These are phyloP conservation scores for Actinemys pallida DNA, from an alignment of 2,113 vertebrate genomes.

Conservation along the genomic window DNA sequence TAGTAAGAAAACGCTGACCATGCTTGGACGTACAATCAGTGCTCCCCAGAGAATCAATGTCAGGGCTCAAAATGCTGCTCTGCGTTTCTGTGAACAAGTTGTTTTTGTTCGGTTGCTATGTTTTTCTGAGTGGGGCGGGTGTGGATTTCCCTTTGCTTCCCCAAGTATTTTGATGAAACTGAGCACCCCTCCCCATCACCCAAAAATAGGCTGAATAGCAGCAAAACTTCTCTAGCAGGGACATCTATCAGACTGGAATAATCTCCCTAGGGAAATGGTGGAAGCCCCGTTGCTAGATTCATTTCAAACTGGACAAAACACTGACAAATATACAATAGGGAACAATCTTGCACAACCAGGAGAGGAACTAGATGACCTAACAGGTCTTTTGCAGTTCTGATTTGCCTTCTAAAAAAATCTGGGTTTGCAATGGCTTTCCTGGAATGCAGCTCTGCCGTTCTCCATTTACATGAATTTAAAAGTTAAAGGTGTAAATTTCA, in stretches of 20 bases:
- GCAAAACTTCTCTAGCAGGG: conserved; percentile 30
- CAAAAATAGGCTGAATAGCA: neutral
- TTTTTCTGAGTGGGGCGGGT: neutral
- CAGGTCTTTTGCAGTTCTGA: neutral
- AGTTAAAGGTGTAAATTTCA: conserved; percentile 62
- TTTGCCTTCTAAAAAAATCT: neutral
- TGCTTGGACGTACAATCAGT: conserved; percentile 46
- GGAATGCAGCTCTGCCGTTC: neutral
- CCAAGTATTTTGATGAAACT: neutral
- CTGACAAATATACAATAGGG: neutral
- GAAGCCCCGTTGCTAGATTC: neutral
- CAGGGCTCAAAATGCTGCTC: neutral
- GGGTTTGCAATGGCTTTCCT: neutral
- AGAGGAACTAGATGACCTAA: neutral
- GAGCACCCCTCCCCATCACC: neutral
- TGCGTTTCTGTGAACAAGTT: neutral
- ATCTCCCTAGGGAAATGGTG: neutral
- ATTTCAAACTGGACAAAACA: neutral
- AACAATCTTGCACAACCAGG: neutral
- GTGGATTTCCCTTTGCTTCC: neutral
- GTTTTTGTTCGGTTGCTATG: neutral
- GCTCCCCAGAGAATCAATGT: neutral
- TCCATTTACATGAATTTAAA: conserved; percentile 41
- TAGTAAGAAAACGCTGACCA: conserved; percentile 64
- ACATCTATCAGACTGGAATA: neutral